phyloP scores from a whole-genome alignment of 1,140 invertebrate species.

The Neodiprion fabricii region DNA sequence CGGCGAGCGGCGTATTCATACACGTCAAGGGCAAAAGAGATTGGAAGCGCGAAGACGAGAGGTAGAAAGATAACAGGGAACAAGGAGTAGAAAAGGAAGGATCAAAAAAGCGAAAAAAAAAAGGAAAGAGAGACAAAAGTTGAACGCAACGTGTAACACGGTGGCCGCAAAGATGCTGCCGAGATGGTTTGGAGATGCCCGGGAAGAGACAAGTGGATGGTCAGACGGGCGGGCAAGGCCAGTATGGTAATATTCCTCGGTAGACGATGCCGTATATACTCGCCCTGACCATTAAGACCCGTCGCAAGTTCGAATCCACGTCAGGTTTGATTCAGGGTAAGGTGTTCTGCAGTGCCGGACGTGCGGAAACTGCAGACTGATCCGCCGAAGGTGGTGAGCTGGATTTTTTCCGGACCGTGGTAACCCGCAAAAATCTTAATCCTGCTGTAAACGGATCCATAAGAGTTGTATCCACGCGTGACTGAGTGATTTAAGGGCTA shows the following conservation, averaged over 20 bases:
- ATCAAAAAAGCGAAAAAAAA: background rate
- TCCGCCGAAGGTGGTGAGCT: no score
- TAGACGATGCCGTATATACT: background rate
- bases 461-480: no score
- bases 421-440: no score
- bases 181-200: background rate
- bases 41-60: no score
- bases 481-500: no score
- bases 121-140: background rate
- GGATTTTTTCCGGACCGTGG: no score
- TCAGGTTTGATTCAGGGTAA: background rate
- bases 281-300: background rate
- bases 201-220: slow-evolving; percentile 1
- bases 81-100: background rate
- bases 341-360: background rate
- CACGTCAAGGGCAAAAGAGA: no score
- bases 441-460: no score
- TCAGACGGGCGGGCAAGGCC: background rate
- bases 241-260: background rate
- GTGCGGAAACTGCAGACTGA: no score
- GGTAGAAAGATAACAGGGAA: no score
- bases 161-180: slow-evolving; percentile 4
- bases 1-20: no score
- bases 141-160: slow-evolving; percentile 2
- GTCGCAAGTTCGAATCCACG: background rate